Conservation (phyloP, 2,797 vertebrate species). For the Apodemus agrarius region DNA sequence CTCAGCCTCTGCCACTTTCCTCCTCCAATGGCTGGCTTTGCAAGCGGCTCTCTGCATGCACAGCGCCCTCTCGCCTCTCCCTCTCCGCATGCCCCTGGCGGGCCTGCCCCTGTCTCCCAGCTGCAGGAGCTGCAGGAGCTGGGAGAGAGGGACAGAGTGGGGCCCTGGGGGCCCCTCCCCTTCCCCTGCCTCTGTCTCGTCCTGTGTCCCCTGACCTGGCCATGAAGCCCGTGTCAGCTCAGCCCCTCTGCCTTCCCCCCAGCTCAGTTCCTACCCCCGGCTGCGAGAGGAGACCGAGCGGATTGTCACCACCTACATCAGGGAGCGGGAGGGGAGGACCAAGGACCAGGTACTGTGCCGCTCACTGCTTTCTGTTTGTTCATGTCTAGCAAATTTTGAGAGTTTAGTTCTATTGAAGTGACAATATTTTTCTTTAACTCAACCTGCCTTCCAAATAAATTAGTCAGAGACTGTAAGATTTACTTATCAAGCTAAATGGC, state of each 20-base stretch:
- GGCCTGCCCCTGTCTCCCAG: slow-evolving; percentile 4
- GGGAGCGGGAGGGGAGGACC: slow-evolving; percentile 95
- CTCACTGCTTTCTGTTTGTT: background rate
- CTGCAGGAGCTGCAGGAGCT: background rate
- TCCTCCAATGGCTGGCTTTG: background rate
- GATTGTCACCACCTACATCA: slow-evolving; percentile 95
- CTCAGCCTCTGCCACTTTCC: slow-evolving; percentile 6
- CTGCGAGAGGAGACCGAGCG: slow-evolving; percentile 97
- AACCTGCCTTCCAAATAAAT: background rate
- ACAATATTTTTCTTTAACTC: background rate
- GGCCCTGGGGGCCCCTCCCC: slow-evolving; percentile 18
- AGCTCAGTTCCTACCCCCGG: slow-evolving; percentile 96
- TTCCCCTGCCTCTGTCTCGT: background rate
- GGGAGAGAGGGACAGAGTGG: slow-evolving; percentile 12
- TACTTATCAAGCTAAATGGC: background rate
- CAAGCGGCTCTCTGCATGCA: background rate
- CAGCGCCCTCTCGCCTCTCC: background rate
- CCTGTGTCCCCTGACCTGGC: fast-evolving
- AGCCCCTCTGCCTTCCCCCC: slow-evolving; percentile 61
- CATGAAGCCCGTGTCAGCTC: background rate
- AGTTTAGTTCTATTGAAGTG: background rate
- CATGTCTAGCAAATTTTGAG: background rate
- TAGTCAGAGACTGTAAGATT: background rate
- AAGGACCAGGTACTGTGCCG: slow-evolving; percentile 96
- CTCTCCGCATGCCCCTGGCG: fast-evolving